Conservation (phyloP, 2,888 invertebrate species). For the Parochlus steinenii region DNA sequence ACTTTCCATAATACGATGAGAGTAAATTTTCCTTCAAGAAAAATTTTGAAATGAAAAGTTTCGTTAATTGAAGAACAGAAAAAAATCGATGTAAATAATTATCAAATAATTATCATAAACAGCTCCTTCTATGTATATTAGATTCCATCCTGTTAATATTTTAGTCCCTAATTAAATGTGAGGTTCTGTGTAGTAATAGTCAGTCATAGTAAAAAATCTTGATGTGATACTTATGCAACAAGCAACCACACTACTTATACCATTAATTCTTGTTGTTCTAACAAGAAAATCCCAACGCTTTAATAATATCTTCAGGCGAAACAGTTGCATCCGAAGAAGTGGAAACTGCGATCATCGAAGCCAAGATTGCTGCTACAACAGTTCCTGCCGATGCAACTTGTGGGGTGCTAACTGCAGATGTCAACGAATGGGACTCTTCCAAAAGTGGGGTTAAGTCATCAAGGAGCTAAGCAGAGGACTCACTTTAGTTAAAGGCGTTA, state of each 20-base stretch:
- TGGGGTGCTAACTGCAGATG: constrained; percentile 83
- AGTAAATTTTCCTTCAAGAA: no score
- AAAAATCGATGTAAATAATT: no score
- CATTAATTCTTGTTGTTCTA: constrained; percentile 24
- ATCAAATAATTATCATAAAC: no score
- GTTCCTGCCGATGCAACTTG: constrained; percentile 72
- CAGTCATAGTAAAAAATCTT: no score
- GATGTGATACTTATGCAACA: not conserved
- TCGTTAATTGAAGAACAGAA: no score
- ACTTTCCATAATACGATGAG: no score
- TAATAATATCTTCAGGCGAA: constrained; percentile 73
- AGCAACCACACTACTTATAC: not conserved
- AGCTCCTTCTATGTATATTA: no score
- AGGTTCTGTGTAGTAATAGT: no score
- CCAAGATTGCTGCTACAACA: constrained; percentile 71
- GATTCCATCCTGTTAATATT: not conserved
- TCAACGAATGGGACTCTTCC: constrained; percentile 76
- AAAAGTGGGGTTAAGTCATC: constrained; percentile 82
- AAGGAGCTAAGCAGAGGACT: no score
- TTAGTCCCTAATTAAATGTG: no score
- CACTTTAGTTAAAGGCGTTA: no score
- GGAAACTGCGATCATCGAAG: constrained; percentile 74
- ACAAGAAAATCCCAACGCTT: constrained; percentile 66
- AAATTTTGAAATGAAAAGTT: no score
- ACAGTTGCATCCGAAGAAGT: constrained; percentile 61